Evolutionary conservation across 2,888 invertebrate species (phyloP).

Genomic region (Actias luna): DNA sequence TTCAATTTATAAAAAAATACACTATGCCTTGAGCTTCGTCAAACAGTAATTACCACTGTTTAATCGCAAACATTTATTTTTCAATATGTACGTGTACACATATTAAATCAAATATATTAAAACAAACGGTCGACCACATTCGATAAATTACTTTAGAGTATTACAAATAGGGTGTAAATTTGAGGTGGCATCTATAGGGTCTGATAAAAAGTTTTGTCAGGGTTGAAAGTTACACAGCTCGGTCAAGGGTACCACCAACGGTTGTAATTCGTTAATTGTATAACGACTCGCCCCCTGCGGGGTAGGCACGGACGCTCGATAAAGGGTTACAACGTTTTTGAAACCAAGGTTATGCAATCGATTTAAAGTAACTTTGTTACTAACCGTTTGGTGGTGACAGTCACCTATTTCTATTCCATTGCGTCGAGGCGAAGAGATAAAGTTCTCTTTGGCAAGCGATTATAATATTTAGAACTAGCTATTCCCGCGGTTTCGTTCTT

Average conservation of each 20-base stretch:
- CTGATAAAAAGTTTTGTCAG: constrained; percentile 14
- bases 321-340: background rate
- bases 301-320: background rate
- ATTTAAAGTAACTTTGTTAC: background rate
- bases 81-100: constrained; percentile 41
- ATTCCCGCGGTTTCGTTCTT: no score
- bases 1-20: constrained; percentile 26
- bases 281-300: background rate
- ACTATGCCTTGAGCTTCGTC: constrained; percentile 35
- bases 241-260: constrained; percentile 10
- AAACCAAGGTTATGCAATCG: background rate
- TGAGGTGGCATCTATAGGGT: background rate
- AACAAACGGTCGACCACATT: background rate
- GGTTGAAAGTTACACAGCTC: constrained; percentile 10
- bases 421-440: no score
- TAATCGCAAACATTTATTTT: constrained; percentile 44
- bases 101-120: constrained; percentile 21
- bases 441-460: no score
- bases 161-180: background rate
- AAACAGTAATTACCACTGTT: constrained; percentile 41
- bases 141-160: background rate
- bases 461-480: no score
- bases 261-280: constrained; percentile 1
- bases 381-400: no score
- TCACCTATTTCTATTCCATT: no score